Percentiles rank a stretch among this genome's conserved stretches.
These are phyloP conservation scores for Ispidina lecontei DNA, from an alignment of 2,797 vertebrate genomes.

Conservation along the genomic window DNA sequence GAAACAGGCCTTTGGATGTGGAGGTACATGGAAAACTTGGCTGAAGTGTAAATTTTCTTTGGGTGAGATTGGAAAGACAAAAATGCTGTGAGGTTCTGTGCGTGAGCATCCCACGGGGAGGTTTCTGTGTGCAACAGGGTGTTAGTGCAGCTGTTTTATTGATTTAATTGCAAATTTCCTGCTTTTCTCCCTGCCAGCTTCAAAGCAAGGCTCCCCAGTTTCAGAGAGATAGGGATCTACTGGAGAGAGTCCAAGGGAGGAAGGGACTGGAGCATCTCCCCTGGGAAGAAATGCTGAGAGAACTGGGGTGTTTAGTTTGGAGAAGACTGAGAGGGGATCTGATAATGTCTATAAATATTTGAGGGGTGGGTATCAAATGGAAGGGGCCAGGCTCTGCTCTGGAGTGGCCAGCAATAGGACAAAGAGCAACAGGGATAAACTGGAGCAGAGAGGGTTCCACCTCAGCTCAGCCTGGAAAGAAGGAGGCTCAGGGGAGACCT, in stretches of 20 bases:
- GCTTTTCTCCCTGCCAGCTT: neutral
- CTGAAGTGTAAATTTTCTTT: neutral
- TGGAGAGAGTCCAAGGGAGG: no score
- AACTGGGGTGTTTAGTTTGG: no score
- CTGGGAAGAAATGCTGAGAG: no score
- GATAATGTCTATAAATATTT: no score
- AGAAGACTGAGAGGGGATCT: no score
- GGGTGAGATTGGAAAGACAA: neutral
- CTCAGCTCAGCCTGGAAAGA: neutral
- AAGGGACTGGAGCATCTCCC: no score
- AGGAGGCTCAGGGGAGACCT: neutral
- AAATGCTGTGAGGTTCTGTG: fast-evolving
- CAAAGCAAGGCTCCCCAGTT: neutral
- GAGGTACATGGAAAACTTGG: neutral
- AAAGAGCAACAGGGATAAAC: no score
- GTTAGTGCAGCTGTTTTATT: fast-evolving
- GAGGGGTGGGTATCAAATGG: no score
- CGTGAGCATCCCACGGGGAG: neutral
- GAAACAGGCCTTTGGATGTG: neutral
- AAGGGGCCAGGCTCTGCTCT: no score
- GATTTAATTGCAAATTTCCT: neutral
- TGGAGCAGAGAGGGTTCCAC: no score
- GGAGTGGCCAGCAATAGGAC: no score
- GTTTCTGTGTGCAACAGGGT: fast-evolving
- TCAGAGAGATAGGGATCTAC: no score